phyloP scores from a whole-genome alignment of 2,113 vertebrate genomes.

The Cyprinodon variegatus region DNA sequence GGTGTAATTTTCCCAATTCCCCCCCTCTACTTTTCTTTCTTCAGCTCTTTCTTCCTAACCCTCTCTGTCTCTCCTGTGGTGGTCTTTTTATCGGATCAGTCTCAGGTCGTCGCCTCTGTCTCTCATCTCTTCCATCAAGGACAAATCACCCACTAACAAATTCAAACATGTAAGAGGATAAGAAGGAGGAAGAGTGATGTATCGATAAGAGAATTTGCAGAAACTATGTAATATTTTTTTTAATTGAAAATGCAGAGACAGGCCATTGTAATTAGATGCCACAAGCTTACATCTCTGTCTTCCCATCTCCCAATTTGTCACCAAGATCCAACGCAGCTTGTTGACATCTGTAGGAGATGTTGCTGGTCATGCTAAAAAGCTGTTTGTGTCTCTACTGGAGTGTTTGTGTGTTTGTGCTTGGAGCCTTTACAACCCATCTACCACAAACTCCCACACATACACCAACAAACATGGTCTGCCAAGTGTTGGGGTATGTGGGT shows the following conservation, averaged over 20 bases:
- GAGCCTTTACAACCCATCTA: conserved; percentile 46
- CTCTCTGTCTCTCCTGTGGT: conserved; percentile 58
- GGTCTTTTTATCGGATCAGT: conserved; percentile 83
- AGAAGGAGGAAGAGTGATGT: conserved; percentile 12
- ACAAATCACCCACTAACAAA: conserved; percentile 49
- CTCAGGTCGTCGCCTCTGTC: conserved; percentile 79
- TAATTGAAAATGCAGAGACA: conserved; percentile 1
- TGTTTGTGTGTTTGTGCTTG: conserved; percentile 56
- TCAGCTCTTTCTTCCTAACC: conserved; percentile 59
- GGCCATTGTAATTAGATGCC: conserved; percentile 34
- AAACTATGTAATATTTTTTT: neutral
- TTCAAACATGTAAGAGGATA: conserved; percentile 17
- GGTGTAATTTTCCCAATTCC: conserved; percentile 63
- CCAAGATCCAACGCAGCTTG: conserved; percentile 63
- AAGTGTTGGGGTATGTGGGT: conserved; percentile 70
- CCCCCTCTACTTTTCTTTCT: conserved; percentile 28
- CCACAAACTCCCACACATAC: conserved; percentile 25
- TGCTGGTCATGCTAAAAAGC: conserved; percentile 55
- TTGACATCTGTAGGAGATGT: conserved; percentile 72
- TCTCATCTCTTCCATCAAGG: conserved; percentile 80
- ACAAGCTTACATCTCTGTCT: conserved; percentile 35
- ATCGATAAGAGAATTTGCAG: neutral
- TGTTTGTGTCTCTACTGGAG: conserved; percentile 63
- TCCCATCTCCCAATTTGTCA: conserved; percentile 59
- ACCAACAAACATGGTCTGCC: conserved; percentile 47